Conservation (phyloP, 2,797 vertebrate genomes). For the Dallia pectoralis region DNA sequence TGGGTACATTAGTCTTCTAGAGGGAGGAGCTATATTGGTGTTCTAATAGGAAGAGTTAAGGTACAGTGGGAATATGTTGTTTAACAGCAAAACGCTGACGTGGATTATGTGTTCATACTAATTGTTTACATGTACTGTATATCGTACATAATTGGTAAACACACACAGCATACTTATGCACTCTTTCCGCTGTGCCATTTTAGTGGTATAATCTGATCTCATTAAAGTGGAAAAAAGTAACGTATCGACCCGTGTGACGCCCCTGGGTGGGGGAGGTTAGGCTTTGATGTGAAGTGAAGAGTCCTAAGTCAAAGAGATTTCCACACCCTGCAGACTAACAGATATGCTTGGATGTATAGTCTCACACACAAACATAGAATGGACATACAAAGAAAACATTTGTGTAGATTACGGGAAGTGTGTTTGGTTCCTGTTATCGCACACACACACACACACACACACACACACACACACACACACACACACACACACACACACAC, state of each 20-base stretch:
- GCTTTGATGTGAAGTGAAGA: constrained; percentile 57
- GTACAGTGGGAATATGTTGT: constrained; percentile 5
- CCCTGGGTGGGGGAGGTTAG: constrained; percentile 39
- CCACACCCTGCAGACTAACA: constrained; percentile 28
- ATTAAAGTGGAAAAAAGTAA: constrained; percentile 61
- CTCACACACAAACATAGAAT: not conserved
- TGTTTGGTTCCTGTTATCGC: too few species aligned
- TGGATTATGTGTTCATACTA: constrained; percentile 4
- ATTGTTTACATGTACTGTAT: not conserved
- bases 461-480: not conserved
- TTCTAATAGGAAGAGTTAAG: too few species aligned
- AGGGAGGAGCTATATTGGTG: not conserved
- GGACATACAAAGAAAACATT: too few species aligned
- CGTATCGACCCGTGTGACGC: constrained; percentile 39
- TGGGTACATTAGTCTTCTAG: not conserved
- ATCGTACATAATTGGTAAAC: not conserved
- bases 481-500: not conserved
- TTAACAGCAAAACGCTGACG: not conserved
- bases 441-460: not conserved
- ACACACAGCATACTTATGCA: not conserved
- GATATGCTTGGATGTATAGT: constrained; percentile 21
- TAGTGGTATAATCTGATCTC: constrained; percentile 44
- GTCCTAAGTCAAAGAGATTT: constrained; percentile 42
- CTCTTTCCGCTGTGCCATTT: constrained; percentile 30
- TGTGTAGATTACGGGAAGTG: too few species aligned